Evolutionary conservation across 35 echinoderm and acorn worm genomes (phyloP).

Genomic region (Anneissia japonica): DNA sequence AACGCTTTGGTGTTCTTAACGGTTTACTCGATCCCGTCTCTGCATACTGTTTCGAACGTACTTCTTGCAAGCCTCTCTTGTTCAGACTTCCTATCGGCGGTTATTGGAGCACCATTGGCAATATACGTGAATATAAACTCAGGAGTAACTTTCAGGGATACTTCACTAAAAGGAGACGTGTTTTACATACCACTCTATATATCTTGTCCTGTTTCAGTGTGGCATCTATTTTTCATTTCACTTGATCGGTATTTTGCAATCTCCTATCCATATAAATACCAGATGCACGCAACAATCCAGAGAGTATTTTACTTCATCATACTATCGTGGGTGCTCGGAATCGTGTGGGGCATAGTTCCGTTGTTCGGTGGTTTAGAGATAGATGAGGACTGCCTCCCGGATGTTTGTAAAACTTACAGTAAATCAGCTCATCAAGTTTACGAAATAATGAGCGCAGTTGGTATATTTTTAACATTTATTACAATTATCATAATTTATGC

Average conservation of each 20-base stretch:
- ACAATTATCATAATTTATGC: neutral
- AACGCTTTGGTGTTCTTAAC: neutral
- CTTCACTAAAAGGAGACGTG: neutral
- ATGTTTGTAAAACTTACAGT: neutral
- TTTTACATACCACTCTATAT: neutral
- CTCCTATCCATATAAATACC: neutral
- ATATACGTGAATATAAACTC: neutral
- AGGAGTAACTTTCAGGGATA: neutral
- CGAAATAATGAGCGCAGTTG: neutral
- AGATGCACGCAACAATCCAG: neutral
- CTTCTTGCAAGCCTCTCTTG: neutral
- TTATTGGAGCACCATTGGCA: neutral
- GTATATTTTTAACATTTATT: neutral
- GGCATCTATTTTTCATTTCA: neutral
- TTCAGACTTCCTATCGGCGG: neutral
- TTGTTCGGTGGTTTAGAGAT: neutral
- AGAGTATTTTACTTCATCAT: neutral
- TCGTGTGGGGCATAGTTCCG: neutral
- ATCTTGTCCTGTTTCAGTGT: neutral
- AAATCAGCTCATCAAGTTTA: neutral
- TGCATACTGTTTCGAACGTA: neutral
- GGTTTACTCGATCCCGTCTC: neutral
- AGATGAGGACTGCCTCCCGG: neutral
- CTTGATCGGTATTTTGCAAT: neutral
- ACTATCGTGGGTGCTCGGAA: neutral